A percentile compares a stretch with the other conserved stretches of the same genome.
These are phyloP conservation scores for Ophioderma brevispina DNA, from an alignment of 35 echinoderm and acorn worm species.

Conservation along the genomic window DNA sequence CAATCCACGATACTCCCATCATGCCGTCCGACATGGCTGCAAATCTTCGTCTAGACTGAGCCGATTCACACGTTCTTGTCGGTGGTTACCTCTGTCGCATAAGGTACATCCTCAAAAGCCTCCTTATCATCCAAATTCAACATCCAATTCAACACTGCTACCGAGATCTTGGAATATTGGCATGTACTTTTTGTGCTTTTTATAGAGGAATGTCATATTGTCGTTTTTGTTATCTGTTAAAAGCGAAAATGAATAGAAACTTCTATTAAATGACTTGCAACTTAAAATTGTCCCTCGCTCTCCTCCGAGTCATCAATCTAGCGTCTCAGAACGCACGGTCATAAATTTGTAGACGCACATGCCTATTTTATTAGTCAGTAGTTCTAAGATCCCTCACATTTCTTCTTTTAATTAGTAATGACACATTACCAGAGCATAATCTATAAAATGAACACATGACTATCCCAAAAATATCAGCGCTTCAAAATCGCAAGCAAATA, in stretches of 20 bases:
- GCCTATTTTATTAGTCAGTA: too few relatives aligned
- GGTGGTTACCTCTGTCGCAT: constrained; percentile 7
- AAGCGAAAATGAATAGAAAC: background rate
- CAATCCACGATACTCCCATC: constrained; percentile 45
- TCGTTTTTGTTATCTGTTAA: constrained; percentile 13
- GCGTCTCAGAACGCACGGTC: too few relatives aligned
- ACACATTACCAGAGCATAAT: too few relatives aligned
- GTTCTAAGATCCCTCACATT: too few relatives aligned
- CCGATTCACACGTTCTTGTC: constrained; percentile 63
- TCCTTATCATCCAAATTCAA: constrained; percentile 80
- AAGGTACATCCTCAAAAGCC: constrained; percentile 62
- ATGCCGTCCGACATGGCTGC: constrained; percentile 75
- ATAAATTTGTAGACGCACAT: too few relatives aligned
- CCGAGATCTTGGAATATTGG: constrained; percentile 83
- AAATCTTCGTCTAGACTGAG: constrained; percentile 96
- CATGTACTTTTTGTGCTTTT: constrained; percentile 19
- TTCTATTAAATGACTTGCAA: too few relatives aligned
- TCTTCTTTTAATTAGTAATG: too few relatives aligned
- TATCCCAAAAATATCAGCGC: too few relatives aligned
- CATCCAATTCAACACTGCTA: constrained; percentile 88
- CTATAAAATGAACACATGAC: too few relatives aligned
- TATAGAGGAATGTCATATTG: constrained; percentile 16
- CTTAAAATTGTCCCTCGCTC: too few relatives aligned
- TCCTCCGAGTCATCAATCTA: too few relatives aligned
- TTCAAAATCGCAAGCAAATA: too few relatives aligned